Base-by-base conservation (phyloP, 2,797 vertebrate species). In the Naso thynnoides region DNA sequence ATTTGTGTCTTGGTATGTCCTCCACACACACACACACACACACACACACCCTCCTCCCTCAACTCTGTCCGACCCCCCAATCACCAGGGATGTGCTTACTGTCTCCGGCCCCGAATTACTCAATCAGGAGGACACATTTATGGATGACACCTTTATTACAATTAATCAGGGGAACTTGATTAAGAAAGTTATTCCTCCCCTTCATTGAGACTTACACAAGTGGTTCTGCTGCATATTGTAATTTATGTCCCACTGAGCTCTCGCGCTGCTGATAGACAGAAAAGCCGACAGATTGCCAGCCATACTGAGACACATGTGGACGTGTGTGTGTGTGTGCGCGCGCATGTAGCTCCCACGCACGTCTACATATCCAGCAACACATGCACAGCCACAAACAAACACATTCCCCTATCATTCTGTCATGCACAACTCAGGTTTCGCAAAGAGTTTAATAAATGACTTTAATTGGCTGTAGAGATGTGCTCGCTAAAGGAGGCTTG, bases 81-180 rank as follows among this genome's bases (percentile, higher is more conserved):
- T 96, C 94, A 93, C 95, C 83, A 77, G 93, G 94, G 95, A 96
- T 93, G 92, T 91, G 90, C 92, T 94, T 94, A 94, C 93, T 92
- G 93, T 94, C 89, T 91, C 94, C 84, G 70, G 89, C 93, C 94
- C 75, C 91, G 94, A 95, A 96, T 96, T 95, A 96, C 95, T 96
- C 96, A 94, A 96, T 95, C 74, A 94, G 94, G 94, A 90, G 92
- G 91, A 95, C 95, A 90, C 85, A 93, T 96, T 94, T 95, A 94
- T 89, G 88, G 95, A 91, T 95, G 96, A 95, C 95, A 95, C 94
- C 93, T 95, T 95, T 93, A 95, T 93, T 95, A 96, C 95, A 97
- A 97, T 96, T 96, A 96, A 96, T 96, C 96, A 95, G 93, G 88
- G 93, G 90, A 91, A 92, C 92, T 93, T 96, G 94, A 96, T 97